Evolutionary conservation across 2,113 vertebrate genomes (phyloP).

Genomic region (Carettochelys insculpta): DNA sequence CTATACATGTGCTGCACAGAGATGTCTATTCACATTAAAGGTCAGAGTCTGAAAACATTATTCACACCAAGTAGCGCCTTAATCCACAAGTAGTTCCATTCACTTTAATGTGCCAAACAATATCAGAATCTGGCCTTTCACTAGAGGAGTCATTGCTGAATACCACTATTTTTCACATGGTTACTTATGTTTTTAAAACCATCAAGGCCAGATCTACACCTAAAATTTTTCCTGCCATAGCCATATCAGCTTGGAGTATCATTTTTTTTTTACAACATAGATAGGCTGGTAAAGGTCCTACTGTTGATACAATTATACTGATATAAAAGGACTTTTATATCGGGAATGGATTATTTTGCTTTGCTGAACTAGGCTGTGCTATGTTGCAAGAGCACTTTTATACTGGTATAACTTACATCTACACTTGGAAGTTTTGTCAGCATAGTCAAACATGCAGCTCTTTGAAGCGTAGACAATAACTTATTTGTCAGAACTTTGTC

Average conservation of each 20-base stretch:
- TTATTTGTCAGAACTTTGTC: not conserved
- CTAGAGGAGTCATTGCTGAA: not conserved
- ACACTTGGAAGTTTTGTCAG: not conserved
- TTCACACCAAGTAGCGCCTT: not conserved
- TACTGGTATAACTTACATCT: not conserved
- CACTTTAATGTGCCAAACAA: not conserved
- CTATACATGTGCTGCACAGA: not conserved
- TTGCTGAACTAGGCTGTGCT: not conserved
- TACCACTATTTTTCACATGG: not conserved
- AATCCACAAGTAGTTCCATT: not conserved
- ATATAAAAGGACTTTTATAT: not conserved
- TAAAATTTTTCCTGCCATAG: not conserved
- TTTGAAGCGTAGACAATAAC: not conserved
- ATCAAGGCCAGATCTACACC: not conserved
- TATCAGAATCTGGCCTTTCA: not conserved
- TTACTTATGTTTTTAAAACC: not conserved
- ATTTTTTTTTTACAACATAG: not conserved
- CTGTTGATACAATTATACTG: not conserved
- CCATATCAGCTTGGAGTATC: not conserved
- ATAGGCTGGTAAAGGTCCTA: not conserved
- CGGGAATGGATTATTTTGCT: not conserved
- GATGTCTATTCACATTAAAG: not conserved
- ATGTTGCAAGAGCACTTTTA: not conserved
- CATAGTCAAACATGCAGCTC: not conserved
- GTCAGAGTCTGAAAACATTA: not conserved